These are phyloP conservation scores for Euwallacea similis DNA, from an alignment of 1,140 invertebrate genomes.

Conservation along the genomic window DNA sequence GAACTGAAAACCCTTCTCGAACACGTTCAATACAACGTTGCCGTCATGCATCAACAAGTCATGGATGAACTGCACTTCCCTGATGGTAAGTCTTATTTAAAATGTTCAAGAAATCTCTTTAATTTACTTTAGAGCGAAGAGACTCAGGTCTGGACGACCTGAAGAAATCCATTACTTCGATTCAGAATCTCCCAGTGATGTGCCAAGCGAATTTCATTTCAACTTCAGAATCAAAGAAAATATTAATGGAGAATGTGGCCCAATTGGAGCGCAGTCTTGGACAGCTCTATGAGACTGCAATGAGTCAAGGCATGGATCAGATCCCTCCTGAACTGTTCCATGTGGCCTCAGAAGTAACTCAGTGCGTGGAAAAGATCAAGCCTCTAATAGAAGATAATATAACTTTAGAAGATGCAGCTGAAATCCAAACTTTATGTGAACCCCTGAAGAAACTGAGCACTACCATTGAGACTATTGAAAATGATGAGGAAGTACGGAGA, in stretches of 20 bases:
- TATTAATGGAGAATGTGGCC: conserved; percentile 41
- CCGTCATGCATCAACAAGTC: conserved; percentile 47
- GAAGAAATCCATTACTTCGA: conserved; percentile 43
- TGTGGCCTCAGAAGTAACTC: conserved; percentile 45
- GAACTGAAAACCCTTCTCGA: conserved; percentile 40
- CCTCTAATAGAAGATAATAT: conserved; percentile 31
- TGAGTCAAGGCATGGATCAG: conserved; percentile 43
- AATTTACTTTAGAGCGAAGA: conserved; percentile 8
- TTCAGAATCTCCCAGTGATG: conserved; percentile 47
- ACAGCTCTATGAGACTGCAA: conserved; percentile 43
- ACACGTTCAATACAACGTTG: conserved; percentile 48
- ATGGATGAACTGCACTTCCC: conserved; percentile 44
- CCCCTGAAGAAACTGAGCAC: conserved; percentile 41
- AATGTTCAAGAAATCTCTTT: not conserved
- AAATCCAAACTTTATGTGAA: conserved; percentile 42
- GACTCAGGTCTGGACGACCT: conserved; percentile 43
- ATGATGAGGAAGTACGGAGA: conserved; percentile 39
- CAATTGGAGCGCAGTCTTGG: conserved; percentile 46
- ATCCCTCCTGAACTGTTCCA: conserved; percentile 42
- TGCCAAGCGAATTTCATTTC: conserved; percentile 20
- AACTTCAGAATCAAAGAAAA: not conserved
- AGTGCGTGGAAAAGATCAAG: conserved; percentile 47
- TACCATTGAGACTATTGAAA: conserved; percentile 40
- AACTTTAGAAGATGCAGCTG: conserved; percentile 40
- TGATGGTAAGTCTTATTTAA: conserved; percentile 2